Evolutionary conservation across 2,113 vertebrate genomes (phyloP).

Genomic region (Conger conger): DNA sequence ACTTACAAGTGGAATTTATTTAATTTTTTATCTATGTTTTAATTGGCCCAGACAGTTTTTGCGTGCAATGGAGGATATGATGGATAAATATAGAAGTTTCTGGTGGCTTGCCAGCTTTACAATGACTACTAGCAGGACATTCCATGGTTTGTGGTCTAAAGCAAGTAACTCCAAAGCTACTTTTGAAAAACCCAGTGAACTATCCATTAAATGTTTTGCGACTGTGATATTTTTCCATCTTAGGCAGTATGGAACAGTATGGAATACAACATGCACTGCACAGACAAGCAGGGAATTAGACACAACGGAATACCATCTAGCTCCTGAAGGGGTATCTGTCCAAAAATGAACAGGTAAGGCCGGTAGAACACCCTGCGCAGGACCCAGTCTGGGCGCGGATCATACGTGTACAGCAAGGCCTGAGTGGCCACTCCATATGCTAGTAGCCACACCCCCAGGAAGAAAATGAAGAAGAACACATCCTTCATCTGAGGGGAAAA

Average conservation of each 20-base stretch:
- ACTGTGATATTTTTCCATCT: background rate
- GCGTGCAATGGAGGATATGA: no score
- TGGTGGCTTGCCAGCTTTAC: no score
- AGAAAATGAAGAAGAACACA: slow-evolving; percentile 90
- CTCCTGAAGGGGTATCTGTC: slow-evolving; percentile 83
- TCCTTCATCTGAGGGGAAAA: slow-evolving; percentile 79
- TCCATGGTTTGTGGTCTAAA: no score
- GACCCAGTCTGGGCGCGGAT: slow-evolving; percentile 66
- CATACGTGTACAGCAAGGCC: slow-evolving; percentile 76
- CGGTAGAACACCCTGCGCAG: slow-evolving; percentile 83
- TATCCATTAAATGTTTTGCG: background rate
- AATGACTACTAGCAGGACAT: no score
- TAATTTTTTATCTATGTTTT: no score
- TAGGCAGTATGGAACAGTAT: background rate
- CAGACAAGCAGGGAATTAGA: background rate
- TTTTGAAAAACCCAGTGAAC: no score
- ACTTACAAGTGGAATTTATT: no score
- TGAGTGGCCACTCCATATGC: slow-evolving; percentile 89
- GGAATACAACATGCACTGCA: background rate
- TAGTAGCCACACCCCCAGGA: slow-evolving; percentile 82
- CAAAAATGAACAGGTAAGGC: slow-evolving; percentile 88
- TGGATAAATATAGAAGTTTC: no score
- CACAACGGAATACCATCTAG: slow-evolving; percentile 74
- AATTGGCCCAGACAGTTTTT: no score
- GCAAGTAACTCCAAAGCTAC: no score